A percentile compares a stretch with the other conserved stretches of the same genome.
These are phyloP conservation scores for Phyllotis vaccarum DNA, from an alignment of 2,797 vertebrate species.

Conservation along the genomic window DNA sequence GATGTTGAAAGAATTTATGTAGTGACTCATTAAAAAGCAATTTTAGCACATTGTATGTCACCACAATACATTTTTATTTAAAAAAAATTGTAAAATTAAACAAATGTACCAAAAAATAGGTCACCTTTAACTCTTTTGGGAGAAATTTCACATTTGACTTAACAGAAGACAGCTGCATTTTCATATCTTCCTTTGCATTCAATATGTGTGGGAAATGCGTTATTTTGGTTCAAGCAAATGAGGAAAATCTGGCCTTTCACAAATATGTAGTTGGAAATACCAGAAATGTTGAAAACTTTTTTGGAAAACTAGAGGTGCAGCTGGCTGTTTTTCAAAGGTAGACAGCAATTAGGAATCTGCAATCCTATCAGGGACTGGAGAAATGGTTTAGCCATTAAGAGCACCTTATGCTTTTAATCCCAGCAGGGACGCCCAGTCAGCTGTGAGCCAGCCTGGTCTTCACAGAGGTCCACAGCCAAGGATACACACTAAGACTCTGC, in stretches of 20 bases:
- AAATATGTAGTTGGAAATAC: constrained; percentile 4
- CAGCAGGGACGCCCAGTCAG: neutral
- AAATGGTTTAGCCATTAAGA: neutral
- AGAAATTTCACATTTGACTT: constrained; percentile 26
- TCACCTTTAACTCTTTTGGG: neutral
- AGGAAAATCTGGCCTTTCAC: constrained; percentile 48
- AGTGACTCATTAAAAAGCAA: constrained; percentile 36
- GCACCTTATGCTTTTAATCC: neutral
- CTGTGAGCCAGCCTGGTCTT: neutral
- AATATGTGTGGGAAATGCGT: neutral
- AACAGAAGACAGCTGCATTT: constrained; percentile 59
- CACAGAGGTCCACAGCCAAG: neutral
- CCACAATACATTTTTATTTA: constrained; percentile 17
- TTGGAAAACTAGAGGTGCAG: constrained; percentile 36
- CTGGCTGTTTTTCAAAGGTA: neutral
- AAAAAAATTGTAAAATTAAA: constrained; percentile 45
- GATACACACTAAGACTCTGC: neutral
- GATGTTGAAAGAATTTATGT: constrained; percentile 30
- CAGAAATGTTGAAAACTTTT: constrained; percentile 34
- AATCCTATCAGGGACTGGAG: neutral
- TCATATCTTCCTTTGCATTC: neutral
- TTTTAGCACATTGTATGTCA: neutral
- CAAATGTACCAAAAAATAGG: constrained; percentile 39
- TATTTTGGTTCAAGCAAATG: constrained; percentile 53
- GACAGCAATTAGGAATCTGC: neutral